Conservation (phyloP, 2,797 vertebrate genomes). For the Odontamblyopus rebecca region DNA sequence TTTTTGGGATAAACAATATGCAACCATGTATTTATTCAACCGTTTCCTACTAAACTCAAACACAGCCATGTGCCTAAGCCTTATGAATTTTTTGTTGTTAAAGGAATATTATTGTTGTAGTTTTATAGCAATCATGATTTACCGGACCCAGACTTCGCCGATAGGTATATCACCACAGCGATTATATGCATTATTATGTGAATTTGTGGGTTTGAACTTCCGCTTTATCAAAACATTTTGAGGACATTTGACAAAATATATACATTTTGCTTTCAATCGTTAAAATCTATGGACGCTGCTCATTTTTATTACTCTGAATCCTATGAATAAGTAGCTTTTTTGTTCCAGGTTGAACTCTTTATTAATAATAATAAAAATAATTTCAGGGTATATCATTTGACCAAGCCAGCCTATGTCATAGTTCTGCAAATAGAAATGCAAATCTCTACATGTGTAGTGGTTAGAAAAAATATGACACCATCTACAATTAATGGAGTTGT, state of each 20-base stretch:
- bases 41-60: neutral
- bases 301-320: neutral
- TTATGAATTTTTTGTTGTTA: neutral
- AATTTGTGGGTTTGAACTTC: too few relatives aligned
- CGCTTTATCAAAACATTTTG: too few relatives aligned
- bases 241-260: too few relatives aligned
- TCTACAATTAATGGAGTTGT: too few relatives aligned
- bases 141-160: neutral
- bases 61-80: neutral
- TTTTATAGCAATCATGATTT: neutral
- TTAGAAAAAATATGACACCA: neutral
- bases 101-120: neutral
- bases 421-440: constrained; percentile 9
- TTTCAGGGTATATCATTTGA: constrained; percentile 48
- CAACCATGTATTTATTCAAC: neutral
- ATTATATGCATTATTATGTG: too few relatives aligned
- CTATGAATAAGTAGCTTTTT: neutral
- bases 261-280: neutral
- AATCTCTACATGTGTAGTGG: neutral
- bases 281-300: neutral
- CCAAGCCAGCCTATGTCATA: constrained; percentile 38
- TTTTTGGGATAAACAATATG: too few relatives aligned
- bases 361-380: constrained; percentile 23
- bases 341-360: constrained; percentile 17
- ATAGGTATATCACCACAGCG: too few relatives aligned